Base-by-base conservation (phyloP, 2,888 invertebrate species). In the Perizoma flavofasciatum region DNA sequence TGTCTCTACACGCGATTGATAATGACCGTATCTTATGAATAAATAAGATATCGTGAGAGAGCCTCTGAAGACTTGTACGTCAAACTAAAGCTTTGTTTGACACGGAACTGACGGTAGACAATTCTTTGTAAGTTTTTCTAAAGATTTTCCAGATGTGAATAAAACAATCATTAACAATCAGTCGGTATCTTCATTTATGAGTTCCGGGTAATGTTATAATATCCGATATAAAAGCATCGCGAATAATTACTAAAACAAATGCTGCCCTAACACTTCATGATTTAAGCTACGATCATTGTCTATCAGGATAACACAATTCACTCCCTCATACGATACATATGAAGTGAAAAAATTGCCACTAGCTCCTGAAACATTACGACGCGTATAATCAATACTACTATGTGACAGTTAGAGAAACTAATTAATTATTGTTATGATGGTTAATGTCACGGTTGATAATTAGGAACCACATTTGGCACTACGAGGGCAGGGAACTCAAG, bases 1-100 rank as follows among this genome's bases (percentile, higher is more conserved):
- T 55, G 55, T 58, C 55, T 55, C 51, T 32, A 55, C 62, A 62
- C 55, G 55, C 55, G 58, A 62, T 62, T 57, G 61, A 48, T 44
- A 52, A 51, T 35, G 58, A 58, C 62, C 41, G 50, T 52, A 8
- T 11, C 58, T 44, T 51, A 58, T 62, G 6, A 58, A 62, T 62
- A 62, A 48, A 55, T 62, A 52, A 62, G 9, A 22, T 32, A 32
- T 52, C 52, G 58, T 45, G 9, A 1, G n/a, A 44, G 47, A 62
- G 58, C 44, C n/a, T 7, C 41, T 9, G 6, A 22, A 7, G 7
- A 35, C 9, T 53, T 59, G 10, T 47, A 45, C 40, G 6, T 43
- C 39, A 49, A 8, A 39, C 39, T 9, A 3, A 22, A 22, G 3
- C 3, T 22, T n/a, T 43, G 43, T 11, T 10, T n/a, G 10, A 43